phyloP scores from a whole-genome alignment of 2,797 vertebrate species.

The Hippoglossus hippoglossus region DNA sequence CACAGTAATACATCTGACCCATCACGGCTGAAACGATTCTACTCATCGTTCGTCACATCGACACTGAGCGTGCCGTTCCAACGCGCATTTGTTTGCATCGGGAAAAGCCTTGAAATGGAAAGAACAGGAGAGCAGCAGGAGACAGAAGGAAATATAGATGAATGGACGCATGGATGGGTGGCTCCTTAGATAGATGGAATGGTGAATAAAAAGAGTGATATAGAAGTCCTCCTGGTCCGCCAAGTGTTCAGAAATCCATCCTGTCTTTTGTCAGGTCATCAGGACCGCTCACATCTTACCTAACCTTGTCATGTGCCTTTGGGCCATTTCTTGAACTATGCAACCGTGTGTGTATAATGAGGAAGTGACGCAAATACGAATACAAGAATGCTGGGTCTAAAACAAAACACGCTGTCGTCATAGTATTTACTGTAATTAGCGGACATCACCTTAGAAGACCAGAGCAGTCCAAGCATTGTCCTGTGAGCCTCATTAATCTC shows the following conservation, averaged over 20 bases:
- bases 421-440: conserved; percentile 61
- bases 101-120: conserved; percentile 20
- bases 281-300: conserved; percentile 13
- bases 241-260: conserved; percentile 23
- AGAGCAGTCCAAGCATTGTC: conserved; percentile 61
- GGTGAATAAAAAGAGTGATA: conserved; percentile 28
- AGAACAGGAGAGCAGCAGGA: conserved; percentile 7
- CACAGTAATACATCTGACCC: conserved; percentile 30
- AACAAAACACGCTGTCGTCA: conserved; percentile 5
- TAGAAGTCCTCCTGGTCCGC: conserved; percentile 2
- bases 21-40: conserved; percentile 15
- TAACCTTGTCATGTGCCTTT: not conserved
- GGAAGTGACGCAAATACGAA: conserved; percentile 13
- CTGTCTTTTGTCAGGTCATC: conserved; percentile 1
- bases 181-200: conserved; percentile 12
- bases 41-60: conserved; percentile 20
- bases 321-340: conserved; percentile 8
- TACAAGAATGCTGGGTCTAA: not conserved
- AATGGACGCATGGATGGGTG: conserved; percentile 30
- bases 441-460: conserved; percentile 59
- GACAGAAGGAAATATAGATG: conserved; percentile 22
- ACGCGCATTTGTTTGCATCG: not conserved
- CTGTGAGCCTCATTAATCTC: conserved; percentile 75
- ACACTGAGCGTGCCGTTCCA: not conserved
- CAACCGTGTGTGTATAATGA: conserved; percentile 5